phyloP scores from a whole-genome alignment of 1,140 invertebrate genomes.

The Drosophila kikkawai region DNA sequence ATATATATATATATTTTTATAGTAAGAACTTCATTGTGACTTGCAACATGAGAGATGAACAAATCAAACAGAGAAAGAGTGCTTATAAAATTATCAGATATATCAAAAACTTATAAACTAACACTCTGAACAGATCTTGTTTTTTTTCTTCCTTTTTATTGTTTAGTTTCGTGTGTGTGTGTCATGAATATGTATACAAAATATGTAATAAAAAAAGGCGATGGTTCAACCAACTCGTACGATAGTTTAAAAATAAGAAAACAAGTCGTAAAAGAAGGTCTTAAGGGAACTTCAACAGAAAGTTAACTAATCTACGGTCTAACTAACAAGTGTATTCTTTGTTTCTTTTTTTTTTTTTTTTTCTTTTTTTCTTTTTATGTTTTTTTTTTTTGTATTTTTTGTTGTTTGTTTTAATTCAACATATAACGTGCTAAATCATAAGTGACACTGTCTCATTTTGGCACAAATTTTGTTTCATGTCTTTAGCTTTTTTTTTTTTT shows the following conservation, averaged over 20 bases:
- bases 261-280: constrained; percentile 59
- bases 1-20: constrained; percentile 45
- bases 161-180: constrained; percentile 26
- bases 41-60: constrained; percentile 74
- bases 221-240: constrained; percentile 49
- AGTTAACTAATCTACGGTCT: constrained; percentile 55
- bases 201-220: constrained; percentile 41
- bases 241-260: constrained; percentile 68
- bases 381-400: constrained; percentile 11
- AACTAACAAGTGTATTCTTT: constrained; percentile 49
- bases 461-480: constrained; percentile 67
- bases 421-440: constrained; percentile 68
- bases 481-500: constrained; percentile 45
- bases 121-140: constrained; percentile 45
- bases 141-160: constrained; percentile 2
- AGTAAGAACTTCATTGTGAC: constrained; percentile 76
- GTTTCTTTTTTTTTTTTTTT: constrained; percentile 36
- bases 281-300: constrained; percentile 46
- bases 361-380: constrained; percentile 11
- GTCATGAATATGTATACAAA: constrained; percentile 62
- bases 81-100: constrained; percentile 43
- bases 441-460: constrained; percentile 66
- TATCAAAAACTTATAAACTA: constrained; percentile 47
- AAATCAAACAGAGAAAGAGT: constrained; percentile 76
- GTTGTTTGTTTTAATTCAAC: constrained; percentile 59